Conservation (phyloP, 2,797 vertebrate species). For the Hypotaenidia philippensis region DNA sequence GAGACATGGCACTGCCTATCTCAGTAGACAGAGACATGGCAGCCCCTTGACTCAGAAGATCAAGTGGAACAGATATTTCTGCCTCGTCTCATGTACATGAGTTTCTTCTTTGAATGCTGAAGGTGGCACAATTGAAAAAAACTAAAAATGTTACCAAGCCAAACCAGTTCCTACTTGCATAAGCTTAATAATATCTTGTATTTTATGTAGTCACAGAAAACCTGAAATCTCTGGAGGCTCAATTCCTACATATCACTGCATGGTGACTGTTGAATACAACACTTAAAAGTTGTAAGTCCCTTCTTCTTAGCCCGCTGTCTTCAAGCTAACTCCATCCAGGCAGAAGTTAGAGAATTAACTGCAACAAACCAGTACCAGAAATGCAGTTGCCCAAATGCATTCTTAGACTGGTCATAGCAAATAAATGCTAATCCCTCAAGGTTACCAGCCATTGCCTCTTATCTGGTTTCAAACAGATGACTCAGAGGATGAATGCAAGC, state of each 20-base stretch:
- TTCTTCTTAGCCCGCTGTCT: background rate
- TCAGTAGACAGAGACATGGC: too few species aligned
- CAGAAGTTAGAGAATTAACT: background rate
- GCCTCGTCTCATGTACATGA: background rate
- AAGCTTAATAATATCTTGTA: background rate
- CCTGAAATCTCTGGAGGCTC: background rate
- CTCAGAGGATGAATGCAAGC: background rate
- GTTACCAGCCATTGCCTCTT: background rate
- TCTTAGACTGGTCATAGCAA: background rate
- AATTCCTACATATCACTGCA: background rate
- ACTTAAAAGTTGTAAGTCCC: background rate
- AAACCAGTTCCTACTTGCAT: rapidly evolving
- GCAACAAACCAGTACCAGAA: background rate
- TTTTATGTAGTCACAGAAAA: background rate
- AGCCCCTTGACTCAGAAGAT: background rate
- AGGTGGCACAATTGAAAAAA: background rate
- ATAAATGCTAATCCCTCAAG: background rate
- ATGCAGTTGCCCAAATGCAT: background rate
- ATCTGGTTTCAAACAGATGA: background rate
- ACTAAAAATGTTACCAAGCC: background rate
- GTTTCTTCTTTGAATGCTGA: background rate
- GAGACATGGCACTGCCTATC: background rate
- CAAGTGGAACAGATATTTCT: background rate
- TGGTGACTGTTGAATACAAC: rapidly evolving
- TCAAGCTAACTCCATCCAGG: background rate